Conservation (phyloP, 2,888 invertebrate genomes). For the Anticlea derivata region DNA sequence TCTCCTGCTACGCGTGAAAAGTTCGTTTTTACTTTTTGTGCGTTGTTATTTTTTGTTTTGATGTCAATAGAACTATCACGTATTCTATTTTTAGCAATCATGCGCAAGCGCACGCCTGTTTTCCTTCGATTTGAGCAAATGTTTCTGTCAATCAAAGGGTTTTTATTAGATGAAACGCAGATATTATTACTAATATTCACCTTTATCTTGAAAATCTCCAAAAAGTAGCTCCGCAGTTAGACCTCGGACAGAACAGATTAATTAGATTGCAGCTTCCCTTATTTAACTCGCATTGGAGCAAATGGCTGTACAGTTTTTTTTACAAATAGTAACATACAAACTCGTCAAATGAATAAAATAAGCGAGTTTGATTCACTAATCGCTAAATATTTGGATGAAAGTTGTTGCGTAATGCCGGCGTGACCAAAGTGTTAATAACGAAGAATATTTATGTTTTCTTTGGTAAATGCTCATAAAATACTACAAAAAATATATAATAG, state of each 20-base stretch:
- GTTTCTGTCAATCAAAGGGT: background rate
- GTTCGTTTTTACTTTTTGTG: background rate
- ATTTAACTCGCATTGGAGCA: too few species aligned
- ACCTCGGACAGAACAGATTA: conserved; percentile 19
- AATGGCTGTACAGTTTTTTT: too few species aligned
- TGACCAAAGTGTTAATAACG: too few species aligned
- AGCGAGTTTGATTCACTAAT: too few species aligned
- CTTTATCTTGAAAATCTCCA: conserved; percentile 27
- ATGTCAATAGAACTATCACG: background rate
- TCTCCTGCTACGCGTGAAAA: conserved; percentile 55
- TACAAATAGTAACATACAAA: too few species aligned
- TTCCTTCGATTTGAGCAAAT: background rate
- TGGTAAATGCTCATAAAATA: too few species aligned
- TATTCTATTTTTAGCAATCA: conserved; percentile 10
- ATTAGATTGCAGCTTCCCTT: background rate
- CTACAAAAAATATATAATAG: too few species aligned
- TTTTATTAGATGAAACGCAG: too few species aligned
- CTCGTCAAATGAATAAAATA: too few species aligned
- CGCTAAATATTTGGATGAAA: too few species aligned
- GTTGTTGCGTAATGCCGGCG: too few species aligned
- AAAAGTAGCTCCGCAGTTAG: conserved; percentile 24
- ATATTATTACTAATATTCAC: conserved; percentile 5
- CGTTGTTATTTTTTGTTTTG: background rate
- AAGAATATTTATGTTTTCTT: too few species aligned
- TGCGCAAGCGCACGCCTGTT: background rate